Percentiles rank a stretch among this genome's conserved stretches.
Conservation (phyloP, 2,113 vertebrate species). For the Mesocricetus auratus region DNA sequence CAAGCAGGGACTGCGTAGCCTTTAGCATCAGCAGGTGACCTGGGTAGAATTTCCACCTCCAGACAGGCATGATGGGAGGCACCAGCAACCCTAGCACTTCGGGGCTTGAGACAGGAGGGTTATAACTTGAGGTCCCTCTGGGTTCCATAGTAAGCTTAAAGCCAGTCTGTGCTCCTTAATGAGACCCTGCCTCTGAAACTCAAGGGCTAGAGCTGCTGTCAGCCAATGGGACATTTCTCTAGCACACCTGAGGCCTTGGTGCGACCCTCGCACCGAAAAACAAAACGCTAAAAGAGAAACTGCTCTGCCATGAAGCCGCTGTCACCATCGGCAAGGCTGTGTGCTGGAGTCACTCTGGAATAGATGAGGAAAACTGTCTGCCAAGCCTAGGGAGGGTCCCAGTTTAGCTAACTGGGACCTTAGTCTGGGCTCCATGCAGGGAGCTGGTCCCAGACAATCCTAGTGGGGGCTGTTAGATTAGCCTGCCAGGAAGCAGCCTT, state of each 20-base stretch:
- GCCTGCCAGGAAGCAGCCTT: background rate
- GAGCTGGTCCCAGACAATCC: background rate
- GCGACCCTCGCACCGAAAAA: background rate
- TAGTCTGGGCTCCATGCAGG: background rate
- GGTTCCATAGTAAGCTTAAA: background rate
- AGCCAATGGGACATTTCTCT: too few species aligned
- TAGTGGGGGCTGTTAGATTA: too few species aligned
- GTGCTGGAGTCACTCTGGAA: background rate
- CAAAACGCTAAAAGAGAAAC: background rate
- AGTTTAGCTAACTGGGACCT: fast-evolving
- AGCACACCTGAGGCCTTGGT: background rate
- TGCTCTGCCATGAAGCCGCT: fast-evolving
- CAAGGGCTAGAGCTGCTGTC: background rate
- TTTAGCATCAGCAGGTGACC: too few species aligned
- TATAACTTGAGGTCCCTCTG: background rate
- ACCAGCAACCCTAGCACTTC: background rate
- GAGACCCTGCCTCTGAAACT: background rate
- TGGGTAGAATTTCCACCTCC: fast-evolving
- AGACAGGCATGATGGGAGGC: background rate
- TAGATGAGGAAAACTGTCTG: background rate
- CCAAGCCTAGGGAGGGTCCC: background rate
- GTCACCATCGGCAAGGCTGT: background rate
- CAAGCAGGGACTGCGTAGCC: background rate
- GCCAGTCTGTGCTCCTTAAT: background rate
- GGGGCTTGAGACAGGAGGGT: background rate